Percentiles rank a stretch among this genome's conserved stretches.
Conservation (phyloP, 2,888 invertebrate species). For the Heliconius cydno region DNA sequence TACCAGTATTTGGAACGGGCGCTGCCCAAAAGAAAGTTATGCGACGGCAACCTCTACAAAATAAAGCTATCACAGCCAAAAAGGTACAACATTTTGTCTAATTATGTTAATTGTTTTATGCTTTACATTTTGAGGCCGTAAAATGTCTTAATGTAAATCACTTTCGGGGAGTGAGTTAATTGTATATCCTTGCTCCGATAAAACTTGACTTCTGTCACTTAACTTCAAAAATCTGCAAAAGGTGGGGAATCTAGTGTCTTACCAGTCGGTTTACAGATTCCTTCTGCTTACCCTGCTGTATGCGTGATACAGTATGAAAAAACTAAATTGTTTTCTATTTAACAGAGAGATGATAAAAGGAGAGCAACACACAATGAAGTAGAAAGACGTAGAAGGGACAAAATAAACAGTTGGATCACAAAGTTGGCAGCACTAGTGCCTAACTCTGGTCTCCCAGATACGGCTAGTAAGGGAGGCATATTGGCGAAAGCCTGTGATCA, state of each 20-base stretch:
- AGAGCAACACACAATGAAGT: slow-evolving; percentile 98
- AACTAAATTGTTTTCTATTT: slow-evolving; percentile 39
- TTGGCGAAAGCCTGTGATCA: slow-evolving; percentile 98
- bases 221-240: too few relatives aligned
- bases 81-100: slow-evolving; percentile 70
- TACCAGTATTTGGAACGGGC: slow-evolving; percentile 88
- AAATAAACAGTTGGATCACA: slow-evolving; percentile 98
- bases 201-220: too few relatives aligned
- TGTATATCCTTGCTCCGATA: too few relatives aligned
- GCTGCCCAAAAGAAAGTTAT: slow-evolving; percentile 70
- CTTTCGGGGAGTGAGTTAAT: too few relatives aligned
- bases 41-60: slow-evolving; percentile 82
- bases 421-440: slow-evolving; percentile 95
- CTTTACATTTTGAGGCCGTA: too few relatives aligned
- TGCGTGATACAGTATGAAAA: too few relatives aligned
- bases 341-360: slow-evolving; percentile 92
- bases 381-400: slow-evolving; percentile 95
- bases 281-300: too few relatives aligned
- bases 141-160: too few relatives aligned
- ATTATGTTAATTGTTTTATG: too few relatives aligned
- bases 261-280: too few relatives aligned
- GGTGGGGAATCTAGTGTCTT: too few relatives aligned
- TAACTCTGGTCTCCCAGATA: slow-evolving; percentile 85
- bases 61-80: slow-evolving; percentile 85
- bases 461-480: slow-evolving; percentile 95